Percentiles rank a stretch among this genome's conserved stretches.
These are phyloP conservation scores for Automeris io DNA, from an alignment of 2,888 invertebrate species.

Conservation along the genomic window DNA sequence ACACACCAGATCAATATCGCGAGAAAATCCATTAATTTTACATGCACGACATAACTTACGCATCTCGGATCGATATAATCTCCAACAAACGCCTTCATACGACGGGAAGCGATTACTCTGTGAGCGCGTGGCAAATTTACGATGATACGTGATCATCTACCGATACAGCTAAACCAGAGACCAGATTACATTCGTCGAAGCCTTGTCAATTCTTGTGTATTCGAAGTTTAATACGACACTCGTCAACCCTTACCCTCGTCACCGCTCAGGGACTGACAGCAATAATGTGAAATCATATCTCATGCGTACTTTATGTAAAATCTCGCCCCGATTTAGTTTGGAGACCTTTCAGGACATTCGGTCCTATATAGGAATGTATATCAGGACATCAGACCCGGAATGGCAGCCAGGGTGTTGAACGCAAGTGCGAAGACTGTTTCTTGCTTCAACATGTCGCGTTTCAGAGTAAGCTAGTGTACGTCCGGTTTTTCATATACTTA, in stretches of 20 bases:
- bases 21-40: no score
- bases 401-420: no score
- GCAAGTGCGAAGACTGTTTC: no score
- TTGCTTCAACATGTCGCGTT: no score
- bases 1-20: no score
- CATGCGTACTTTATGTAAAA: conserved; percentile 1
- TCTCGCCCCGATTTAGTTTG: neutral
- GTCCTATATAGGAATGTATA: no score
- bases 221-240: conserved; percentile 1
- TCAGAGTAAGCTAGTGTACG: no score
- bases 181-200: neutral
- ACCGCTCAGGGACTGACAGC: neutral
- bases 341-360: no score
- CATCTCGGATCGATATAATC: neutral
- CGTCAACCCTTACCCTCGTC: conserved; percentile 6
- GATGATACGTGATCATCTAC: neutral
- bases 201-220: neutral
- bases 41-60: neutral
- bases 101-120: conserved; percentile 1
- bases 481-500: no score
- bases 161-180: neutral
- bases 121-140: neutral
- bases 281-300: conserved; percentile 1
- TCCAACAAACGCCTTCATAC: neutral
- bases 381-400: no score